Conservation (phyloP, 2,797 vertebrate species). For the Lagocephalus sceleratus region DNA sequence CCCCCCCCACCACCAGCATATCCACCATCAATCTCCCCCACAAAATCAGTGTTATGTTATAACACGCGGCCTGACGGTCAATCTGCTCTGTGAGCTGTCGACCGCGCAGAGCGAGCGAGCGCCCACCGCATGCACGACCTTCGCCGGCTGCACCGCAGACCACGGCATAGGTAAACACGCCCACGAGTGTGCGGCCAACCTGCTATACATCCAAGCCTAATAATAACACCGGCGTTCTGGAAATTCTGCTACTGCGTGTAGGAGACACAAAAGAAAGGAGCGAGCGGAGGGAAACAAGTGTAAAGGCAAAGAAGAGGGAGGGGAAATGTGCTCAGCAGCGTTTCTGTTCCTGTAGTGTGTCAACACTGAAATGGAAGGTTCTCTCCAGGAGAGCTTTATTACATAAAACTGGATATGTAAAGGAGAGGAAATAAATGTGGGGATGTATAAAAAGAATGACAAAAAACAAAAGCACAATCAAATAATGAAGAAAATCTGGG, state of each 20-base stretch:
- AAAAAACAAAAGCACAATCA: constrained; percentile 13
- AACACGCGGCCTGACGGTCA: constrained; percentile 38
- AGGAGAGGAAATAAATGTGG: constrained; percentile 1
- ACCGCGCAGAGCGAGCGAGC: constrained; percentile 13
- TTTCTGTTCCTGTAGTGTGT: constrained; percentile 6
- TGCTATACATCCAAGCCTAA: constrained; percentile 54
- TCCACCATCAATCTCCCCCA: constrained; percentile 53
- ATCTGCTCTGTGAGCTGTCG: constrained; percentile 44
- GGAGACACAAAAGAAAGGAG: constrained; percentile 45
- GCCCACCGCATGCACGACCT: constrained; percentile 50
- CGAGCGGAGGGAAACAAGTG: constrained; percentile 38
- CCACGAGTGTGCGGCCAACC: constrained; percentile 44
- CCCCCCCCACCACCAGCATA: constrained; percentile 29
- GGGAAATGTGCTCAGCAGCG: constrained; percentile 30
- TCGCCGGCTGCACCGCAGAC: constrained; percentile 46
- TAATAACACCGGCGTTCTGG: constrained; percentile 54
- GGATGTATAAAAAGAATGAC: not conserved
- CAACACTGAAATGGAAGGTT: constrained; percentile 18
- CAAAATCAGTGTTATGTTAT: constrained; percentile 54
- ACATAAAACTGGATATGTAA: constrained; percentile 24
- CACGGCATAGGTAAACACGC: constrained; percentile 56
- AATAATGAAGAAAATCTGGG: constrained; percentile 12
- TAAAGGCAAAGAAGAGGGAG: constrained; percentile 28
- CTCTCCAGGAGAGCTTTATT: constrained; percentile 33
- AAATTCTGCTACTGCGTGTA: constrained; percentile 43